Evolutionary conservation across 2,797 vertebrate genomes (phyloP), one percentile per base, ranked within the genome.

Genomic region (Chanos chanos): DNA sequence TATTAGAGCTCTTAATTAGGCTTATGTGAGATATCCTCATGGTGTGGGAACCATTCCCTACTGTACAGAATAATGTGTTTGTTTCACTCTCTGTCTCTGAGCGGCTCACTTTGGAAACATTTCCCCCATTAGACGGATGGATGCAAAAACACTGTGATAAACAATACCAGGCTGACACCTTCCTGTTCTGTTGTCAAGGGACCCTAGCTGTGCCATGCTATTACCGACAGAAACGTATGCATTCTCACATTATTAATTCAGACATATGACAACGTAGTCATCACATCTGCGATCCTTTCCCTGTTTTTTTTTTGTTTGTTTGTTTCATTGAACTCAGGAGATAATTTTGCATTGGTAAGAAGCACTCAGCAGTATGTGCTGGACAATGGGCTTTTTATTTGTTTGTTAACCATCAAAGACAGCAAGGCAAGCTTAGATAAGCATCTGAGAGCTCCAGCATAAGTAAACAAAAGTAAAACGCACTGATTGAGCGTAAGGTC

Each of bases 401-500:
- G 21, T 71, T 61, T 52, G 48, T 19, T 57, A 56, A 28, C 52
- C 45, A 43, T 72, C 60, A 60, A 57, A 68, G 53, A 63, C 61
- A 65, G 45, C 22, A 43, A 50, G 40, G 61, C 54, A 51, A 43
- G 15, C 64, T 55, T 22, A 47, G 45, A 68, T 61, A 63, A 45
- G 30, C 65, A 55, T 68, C 57, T 33, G 40, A 68, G 57, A 63
- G 55, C 68, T 63, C 45, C 58, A 50, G 52, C 58, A 44, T 52
- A 50, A 71, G 61, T 71, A 65, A 72, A 72, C 70, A 68, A 73
- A 52, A 68, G 48, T 60, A 54, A 50, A 68, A 63, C 59, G 63
- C 34, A 68, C 70, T 25, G 64, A 73, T 63, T 31, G 30, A 52
- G 44, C 12, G 49, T 34, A 48, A 41, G 37, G 47, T 57, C 36